A percentile compares a stretch with the other conserved stretches of the same genome.
Conservation (phyloP, 2,113 vertebrate genomes). For the Phainopepla nitens region DNA sequence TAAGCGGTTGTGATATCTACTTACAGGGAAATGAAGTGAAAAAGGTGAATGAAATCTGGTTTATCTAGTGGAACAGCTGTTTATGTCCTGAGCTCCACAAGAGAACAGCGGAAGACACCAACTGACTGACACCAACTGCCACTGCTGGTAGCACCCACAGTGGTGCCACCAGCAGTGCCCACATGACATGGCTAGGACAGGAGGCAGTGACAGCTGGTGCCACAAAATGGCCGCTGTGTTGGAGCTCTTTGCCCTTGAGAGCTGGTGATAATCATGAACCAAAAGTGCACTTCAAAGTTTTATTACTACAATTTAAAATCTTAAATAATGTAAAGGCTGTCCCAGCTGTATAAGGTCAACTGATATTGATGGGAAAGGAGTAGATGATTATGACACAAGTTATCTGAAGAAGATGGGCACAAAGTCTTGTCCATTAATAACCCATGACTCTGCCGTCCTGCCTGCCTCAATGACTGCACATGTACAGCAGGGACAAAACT, state of each 20-base stretch:
- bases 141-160: neutral
- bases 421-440: slow-evolving; percentile 18
- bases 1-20: fast-evolving
- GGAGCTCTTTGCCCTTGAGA: slow-evolving; percentile 17
- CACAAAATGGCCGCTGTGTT: neutral
- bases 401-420: neutral
- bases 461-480: neutral
- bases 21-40: neutral
- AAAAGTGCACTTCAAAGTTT: neutral
- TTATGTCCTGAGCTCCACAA: neutral
- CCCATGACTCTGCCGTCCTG: neutral
- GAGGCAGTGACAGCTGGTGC: neutral
- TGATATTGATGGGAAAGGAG: neutral
- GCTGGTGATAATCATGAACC: neutral
- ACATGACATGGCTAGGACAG: fast-evolving
- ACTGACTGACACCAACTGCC: neutral
- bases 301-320: slow-evolving; percentile 8
- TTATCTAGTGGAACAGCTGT: neutral
- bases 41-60: neutral
- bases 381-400: neutral
- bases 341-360: neutral
- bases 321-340: neutral
- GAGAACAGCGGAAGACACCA: neutral
- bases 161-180: neutral
- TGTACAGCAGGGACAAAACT: neutral